These are phyloP conservation scores for Ceratina australensis DNA, from an alignment of 1,140 invertebrate genomes.

Conservation along the genomic window DNA sequence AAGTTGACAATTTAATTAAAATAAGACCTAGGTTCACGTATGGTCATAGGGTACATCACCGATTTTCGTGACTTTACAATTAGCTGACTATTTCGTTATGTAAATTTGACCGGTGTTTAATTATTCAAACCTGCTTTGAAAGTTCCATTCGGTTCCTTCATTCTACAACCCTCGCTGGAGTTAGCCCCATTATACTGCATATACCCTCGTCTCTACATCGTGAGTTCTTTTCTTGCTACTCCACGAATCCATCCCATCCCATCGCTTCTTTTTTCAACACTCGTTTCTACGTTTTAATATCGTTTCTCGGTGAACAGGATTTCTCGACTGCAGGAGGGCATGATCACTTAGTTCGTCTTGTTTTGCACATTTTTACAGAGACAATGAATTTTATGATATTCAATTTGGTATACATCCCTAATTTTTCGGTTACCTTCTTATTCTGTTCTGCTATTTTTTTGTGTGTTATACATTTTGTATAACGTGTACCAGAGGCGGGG, in stretches of 20 bases:
- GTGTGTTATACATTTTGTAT: too few species aligned
- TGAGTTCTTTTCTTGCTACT: background rate
- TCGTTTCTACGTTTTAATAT: slow-evolving; percentile 60
- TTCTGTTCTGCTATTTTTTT: background rate
- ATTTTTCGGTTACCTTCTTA: background rate
- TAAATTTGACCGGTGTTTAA: slow-evolving; percentile 60
- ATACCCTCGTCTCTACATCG: slow-evolving; percentile 17
- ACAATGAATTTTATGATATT: slow-evolving; percentile 50
- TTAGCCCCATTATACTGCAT: slow-evolving; percentile 40
- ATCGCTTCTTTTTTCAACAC: slow-evolving; percentile 39
- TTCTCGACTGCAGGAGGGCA: slow-evolving; percentile 30
- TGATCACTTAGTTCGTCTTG: slow-evolving; percentile 51
- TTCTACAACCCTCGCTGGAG: slow-evolving; percentile 22
- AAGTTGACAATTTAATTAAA: too few species aligned
- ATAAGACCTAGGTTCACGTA: slow-evolving; percentile 1
- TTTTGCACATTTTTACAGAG: slow-evolving; percentile 40
- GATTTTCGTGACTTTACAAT: slow-evolving; percentile 52
- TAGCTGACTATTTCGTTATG: slow-evolving; percentile 51
- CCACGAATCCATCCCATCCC: background rate
- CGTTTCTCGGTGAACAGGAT: slow-evolving; percentile 53
- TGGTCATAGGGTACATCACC: slow-evolving; percentile 16
- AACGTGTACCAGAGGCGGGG: too few species aligned
- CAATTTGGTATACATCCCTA: slow-evolving; percentile 1
- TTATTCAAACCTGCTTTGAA: slow-evolving; percentile 56
- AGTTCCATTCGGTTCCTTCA: slow-evolving; percentile 52